Conservation (phyloP, 2,113 vertebrate genomes). For the Alaudala cheleensis region DNA sequence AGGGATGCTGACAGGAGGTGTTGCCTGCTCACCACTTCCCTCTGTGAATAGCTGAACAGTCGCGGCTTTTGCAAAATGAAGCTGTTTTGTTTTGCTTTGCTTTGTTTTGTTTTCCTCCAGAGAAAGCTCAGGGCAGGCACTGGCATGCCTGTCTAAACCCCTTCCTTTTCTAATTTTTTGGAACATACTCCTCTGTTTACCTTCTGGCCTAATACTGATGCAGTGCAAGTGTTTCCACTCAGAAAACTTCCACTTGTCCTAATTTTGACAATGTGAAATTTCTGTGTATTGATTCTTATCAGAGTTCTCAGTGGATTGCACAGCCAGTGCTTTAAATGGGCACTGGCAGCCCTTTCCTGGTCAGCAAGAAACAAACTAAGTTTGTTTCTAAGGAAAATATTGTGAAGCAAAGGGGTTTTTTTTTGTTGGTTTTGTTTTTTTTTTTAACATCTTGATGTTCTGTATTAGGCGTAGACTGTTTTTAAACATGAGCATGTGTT, state of each 20-base stretch:
- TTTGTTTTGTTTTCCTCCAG: background rate
- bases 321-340: background rate
- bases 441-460: conserved; percentile 4
- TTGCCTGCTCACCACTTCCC: background rate
- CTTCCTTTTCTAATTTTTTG: background rate
- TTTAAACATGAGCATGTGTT: conserved; percentile 60
- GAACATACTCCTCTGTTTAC: background rate
- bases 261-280: background rate
- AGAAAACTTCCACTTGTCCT: background rate
- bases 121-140: background rate
- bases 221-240: background rate
- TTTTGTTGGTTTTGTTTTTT: background rate
- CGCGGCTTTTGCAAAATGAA: background rate
- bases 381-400: conserved; percentile 2
- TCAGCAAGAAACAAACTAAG: background rate
- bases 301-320: background rate
- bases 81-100: background rate
- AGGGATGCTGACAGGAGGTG: background rate
- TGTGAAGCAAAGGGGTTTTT: background rate
- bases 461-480: conserved; percentile 18
- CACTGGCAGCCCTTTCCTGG: background rate
- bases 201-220: background rate
- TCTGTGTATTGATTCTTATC: background rate
- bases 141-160: background rate
- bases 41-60: background rate